Base-by-base conservation (phyloP, 2,888 invertebrate species). In the Ophioninae sp. region DNA sequence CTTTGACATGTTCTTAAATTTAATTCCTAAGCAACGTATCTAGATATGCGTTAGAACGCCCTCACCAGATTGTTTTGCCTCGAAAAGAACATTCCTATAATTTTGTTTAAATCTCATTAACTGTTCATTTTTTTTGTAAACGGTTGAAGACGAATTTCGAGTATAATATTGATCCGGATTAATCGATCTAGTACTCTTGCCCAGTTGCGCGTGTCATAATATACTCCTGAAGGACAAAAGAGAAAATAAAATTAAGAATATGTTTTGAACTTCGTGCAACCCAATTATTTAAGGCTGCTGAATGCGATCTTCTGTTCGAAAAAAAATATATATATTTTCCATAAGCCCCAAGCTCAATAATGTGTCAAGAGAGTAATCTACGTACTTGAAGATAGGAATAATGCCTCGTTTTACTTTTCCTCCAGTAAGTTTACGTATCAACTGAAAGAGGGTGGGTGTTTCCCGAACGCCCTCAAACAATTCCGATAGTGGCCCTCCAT, bases 401-500 rank as follows among this genome's bases (percentile, higher is more conserved):
- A 72, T 41, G 59, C 39, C n/a, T 57, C 20, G 39, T 73, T 65
- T 79, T 41, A 65, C 59, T 37, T 41, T 79, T 41, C 23, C 37
- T 70, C 50, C 30, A 17, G 30, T 72, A 57, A 67, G 10, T 50
- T 17, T 17, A 50, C 50, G 50, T 41, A 76, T 57, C 57, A 67
- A 76, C 21, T 57, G 57, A 17, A 68, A 21, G 50, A 50, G 50
- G 17, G 41, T 23, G 7, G 44, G 50, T 50, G 64, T 75, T 75
- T 70, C 57, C 57, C 56, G 23, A 44, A 6, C 6, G 20, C 20
- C 30, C 30, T 30, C 30, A 30, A 23, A 41, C 70, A 30, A 72
- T 44, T 56, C 67, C 17, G 56, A 65, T 67, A 69, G 44, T 21
- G 64, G 73, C 74, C 30, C 68, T 61, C 80, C 30, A 81, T 78